phyloP scores from a whole-genome alignment of 2,888 invertebrate species.

The Volucella inanis region DNA sequence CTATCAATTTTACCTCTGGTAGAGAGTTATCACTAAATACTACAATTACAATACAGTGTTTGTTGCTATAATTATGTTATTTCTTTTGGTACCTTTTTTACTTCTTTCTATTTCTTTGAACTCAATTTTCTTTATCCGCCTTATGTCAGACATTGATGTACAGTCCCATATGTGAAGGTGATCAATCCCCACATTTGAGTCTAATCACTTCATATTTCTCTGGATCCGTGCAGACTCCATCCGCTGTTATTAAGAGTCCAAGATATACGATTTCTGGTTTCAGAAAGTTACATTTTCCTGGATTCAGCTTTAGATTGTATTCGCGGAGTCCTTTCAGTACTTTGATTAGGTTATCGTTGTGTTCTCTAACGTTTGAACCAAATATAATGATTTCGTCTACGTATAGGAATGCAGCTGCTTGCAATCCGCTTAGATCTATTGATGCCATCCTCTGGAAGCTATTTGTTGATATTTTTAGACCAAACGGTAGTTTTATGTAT shows the following conservation, averaged over 20 bases:
- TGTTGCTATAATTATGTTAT: constrained; percentile 9
- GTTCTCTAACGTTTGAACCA: no score
- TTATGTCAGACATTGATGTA: constrained; percentile 23
- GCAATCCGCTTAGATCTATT: not conserved
- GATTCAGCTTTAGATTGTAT: no score
- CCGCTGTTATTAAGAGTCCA: not conserved
- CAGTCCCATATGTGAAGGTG: constrained; percentile 26
- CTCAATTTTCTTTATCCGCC: constrained; percentile 15
- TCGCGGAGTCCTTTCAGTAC: no score
- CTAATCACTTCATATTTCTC: not conserved
- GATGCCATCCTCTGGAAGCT: constrained; percentile 1
- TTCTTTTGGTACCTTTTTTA: constrained; percentile 5
- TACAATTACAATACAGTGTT: constrained; percentile 23
- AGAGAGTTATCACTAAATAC: no score
- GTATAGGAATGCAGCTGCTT: no score
- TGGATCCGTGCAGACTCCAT: not conserved
- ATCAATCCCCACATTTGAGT: not conserved
- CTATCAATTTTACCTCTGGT: no score
- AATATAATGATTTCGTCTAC: no score
- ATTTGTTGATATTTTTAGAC: not conserved
- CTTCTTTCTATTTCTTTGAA: constrained; percentile 9
- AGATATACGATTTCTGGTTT: no score
- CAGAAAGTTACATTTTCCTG: no score
- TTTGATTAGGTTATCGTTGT: no score
- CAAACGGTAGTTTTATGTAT: no score